Base-by-base conservation (phyloP, 1,140 invertebrate species). In the Gerris buenoi region DNA sequence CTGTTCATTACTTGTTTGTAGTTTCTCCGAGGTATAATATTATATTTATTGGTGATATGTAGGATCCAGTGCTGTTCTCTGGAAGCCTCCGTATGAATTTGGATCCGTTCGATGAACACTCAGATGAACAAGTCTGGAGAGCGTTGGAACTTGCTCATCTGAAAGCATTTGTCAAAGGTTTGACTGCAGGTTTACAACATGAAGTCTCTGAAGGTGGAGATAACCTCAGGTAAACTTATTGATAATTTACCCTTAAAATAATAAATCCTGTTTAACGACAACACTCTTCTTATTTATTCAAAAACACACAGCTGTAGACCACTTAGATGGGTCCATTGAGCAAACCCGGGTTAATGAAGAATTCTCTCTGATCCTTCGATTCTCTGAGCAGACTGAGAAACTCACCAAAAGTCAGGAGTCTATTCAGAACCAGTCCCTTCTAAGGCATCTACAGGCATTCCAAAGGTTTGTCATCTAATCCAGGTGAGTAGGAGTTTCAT, bases 1-100 rank as follows among this genome's bases (percentile, higher is more conserved):
- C 18, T 63, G 62, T 22, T 25, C 10, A 25, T 63, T 25, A 26
- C 2, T 25, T 63, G 27, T 25, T 26, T 26, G 26, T 61, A 61
- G n/a, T n/a, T n/a, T n/a, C n/a, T n/a, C n/a, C n/a, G n/a, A n/a
- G n/a, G n/a, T n/a, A n/a, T n/a, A n/a, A n/a, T 23, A 58, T 58
- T n/a, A 58, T 2, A 18, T 13, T 23, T 1, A 58, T 58, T 25
- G 2, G 62, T 28, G 57, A 27, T 59, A 66, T 28, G 56, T 81
- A 87, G 76, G 91, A 95, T 81, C 91, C 91, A 1, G 88, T 93
- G 67, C 79, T 95, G 63, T 95, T 95, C 78, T 90, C 89, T 33
- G 91, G 91, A 65, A 87, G 85, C 46, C 75, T 95, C 67, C 81
- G 87, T 60, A 81, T 88, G 76, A 90, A 95, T 79, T 80, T 95